Evolutionary conservation across 2,797 vertebrate species (phyloP), one percentile per base, ranked within the genome.

Genomic region (Uromys caudimaculatus): DNA sequence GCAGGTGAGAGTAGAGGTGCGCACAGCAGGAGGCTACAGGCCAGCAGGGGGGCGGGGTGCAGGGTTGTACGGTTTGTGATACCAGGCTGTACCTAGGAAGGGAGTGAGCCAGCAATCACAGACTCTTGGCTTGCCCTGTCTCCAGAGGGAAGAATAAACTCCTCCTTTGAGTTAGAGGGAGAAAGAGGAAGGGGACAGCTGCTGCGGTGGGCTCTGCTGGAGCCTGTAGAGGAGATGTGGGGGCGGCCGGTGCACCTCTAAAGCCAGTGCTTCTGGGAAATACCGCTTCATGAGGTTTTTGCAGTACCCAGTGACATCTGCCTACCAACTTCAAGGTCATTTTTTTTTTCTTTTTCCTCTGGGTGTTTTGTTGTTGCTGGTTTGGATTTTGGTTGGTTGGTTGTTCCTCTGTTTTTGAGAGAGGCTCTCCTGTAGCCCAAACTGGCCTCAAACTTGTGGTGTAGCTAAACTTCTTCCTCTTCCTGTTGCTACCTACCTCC

Each of bases 181-280:
- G 83, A 29, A 23, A 71, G 64, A 76, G 32, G 41, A 16, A 23
- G 54, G 54, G 4, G 27, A 35, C 35, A 1, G 35, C 84, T 16
- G 19, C 17, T 32, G 38, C 8, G 3, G 38, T 21, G n/a, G 16
- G 60, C 58, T 62, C 60, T 52, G 44, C 32, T 9, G 29, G 32
- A 35, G 41, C 35, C 75, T 52, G 54, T 50, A 27, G 47, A 16
- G 29, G 76, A 87, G 2, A 14, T 0, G 0, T 10, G 35, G 29
- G 67, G 19, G 47, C 21, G 16, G 50, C 52, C 14, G 0, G 3
- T n/a, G 9, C 19, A 32, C 13, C 50, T 56, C 0, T 44, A 7
- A 44, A 21, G 6, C 52, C 23, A 3, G 87, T 60, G 35, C 38
- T 2, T 0, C 29, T 1, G 56, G 62, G 41, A 79, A 35, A 2